Base-by-base conservation (phyloP, 2,113 vertebrate species). In the Erinaceus europaeus region DNA sequence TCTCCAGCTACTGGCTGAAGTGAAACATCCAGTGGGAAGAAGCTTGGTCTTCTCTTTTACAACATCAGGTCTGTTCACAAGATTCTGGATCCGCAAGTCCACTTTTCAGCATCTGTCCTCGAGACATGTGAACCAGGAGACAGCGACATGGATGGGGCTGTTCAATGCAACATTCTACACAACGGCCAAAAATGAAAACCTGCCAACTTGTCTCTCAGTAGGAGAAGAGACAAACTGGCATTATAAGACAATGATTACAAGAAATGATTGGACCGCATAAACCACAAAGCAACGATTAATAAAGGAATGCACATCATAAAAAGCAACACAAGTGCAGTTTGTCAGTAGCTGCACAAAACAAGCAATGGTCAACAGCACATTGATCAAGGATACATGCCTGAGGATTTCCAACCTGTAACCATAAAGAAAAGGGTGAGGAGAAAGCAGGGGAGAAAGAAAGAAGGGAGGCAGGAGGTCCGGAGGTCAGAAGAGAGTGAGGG, bases 291-390 rank as follows among this genome's bases (percentile, higher is more conserved):
- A 27, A 11, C 25, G 21, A 57, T 44, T 48, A 38, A 64, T 29
- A 27, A 64, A 69, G 52, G 83, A 38, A 48, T 34, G 25, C 2
- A n/a, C 72, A 20, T 72, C 69, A 36, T 5, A 50, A 25, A 67
- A 32, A 46, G 29, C 5, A 50, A 23, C 1, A 1, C 4, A 6
- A 0, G 0, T 27, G 3, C 4, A 29, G 13, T 36, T 67, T 29
- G 40, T 78, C 77, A 9, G 25, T 3, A 40, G 36, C 9, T 17
- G 5, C 6, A 57, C 4, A 50, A 36, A 71, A 3, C 0, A 36
- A 42, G 55, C 55, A 53, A 36, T 38, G 23, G 29, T 57, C 12
- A 52, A 68, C n/a, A 14, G 1, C 4, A 38, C 1, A 1, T 3
- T 5, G 76, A 62, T 36, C 29, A 2, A 0, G 18, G 36, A 10